Base-by-base conservation (phyloP, 2,797 vertebrate genomes). In the Sphenopsis melanotis region DNA sequence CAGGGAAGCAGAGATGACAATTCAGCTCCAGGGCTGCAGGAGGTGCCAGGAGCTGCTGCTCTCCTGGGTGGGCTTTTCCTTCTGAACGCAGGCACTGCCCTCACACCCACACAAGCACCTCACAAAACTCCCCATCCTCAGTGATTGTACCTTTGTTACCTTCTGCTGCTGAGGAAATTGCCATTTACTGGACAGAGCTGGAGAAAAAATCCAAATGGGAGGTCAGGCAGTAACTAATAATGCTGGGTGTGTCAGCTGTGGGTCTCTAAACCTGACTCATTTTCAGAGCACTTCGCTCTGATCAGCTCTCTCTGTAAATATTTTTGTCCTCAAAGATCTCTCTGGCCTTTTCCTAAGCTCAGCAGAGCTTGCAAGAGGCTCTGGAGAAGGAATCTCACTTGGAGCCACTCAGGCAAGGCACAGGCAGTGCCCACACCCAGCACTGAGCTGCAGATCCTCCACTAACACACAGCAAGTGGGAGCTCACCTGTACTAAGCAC, bases 1-100 rank as follows among this genome's bases (percentile, higher is more conserved):
- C 0, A 8, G 64, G 17, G 53, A 12, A 0, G 2, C 52, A 39
- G n/a, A 2, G 22, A 36, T 84, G 87, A 32, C 32, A 75, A 2
- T 16, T 60, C 78, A 66, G 68, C 68, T 39, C 76, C 53, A 12
- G 1, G 13, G 41, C 50, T 49, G 37, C 27, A 16, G 47, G 61
- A 0, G 3, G 70, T 20, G 71, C 69, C 3, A 1, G 22, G 72
- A 74, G 60, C 79, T 79, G 65, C 75, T 49, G 66, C 75, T 74
- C 60, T 70, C 36, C 47, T 49, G 63, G 24, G 15, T 3, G 68
- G 77, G 47, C 39, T 85, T 78, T n/a, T 64, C 66, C 32, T 42
- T 36, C 44, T 15, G 55, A 47, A 70, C 30, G 11, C 5, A 52
- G 37, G 59, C 74, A 55, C 12, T 27, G 60, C 60, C 17, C 47